These are phyloP conservation scores for Neoitamus cyanurus DNA, from an alignment of 2,888 invertebrate genomes.

Conservation along the genomic window DNA sequence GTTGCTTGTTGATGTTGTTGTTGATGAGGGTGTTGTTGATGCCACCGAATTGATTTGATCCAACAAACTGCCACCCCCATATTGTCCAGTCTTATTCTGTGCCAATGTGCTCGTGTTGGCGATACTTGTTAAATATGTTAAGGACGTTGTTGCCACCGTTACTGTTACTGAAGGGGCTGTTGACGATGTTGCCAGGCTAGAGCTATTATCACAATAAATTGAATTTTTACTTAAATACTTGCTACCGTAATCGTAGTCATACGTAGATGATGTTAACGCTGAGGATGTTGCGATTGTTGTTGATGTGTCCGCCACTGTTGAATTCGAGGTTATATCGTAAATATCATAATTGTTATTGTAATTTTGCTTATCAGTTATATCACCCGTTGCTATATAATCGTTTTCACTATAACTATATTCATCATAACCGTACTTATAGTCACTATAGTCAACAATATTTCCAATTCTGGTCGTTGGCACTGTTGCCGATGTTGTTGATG, in stretches of 20 bases:
- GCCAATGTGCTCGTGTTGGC: neutral
- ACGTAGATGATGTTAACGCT: constrained; percentile 17
- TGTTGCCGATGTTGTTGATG: constrained; percentile 45
- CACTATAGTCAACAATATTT: constrained; percentile 57
- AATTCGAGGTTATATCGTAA: constrained; percentile 38
- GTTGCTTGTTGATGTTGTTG: neutral
- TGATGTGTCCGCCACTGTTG: constrained; percentile 45
- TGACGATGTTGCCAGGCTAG: constrained; percentile 40
- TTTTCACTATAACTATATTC: constrained; percentile 58
- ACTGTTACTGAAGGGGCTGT: constrained; percentile 14
- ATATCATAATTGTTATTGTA: constrained; percentile 60
- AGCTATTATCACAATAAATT: constrained; percentile 53
- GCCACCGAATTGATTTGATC: constrained; percentile 16
- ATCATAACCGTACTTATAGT: constrained; percentile 57
- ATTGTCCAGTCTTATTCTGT: constrained; percentile 23
- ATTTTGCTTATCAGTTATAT: constrained; percentile 56
- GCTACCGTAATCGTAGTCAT: constrained; percentile 49
- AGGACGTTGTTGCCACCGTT: neutral
- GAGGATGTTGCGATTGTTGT: constrained; percentile 49
- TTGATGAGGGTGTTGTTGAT: neutral
- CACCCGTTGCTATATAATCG: constrained; percentile 57
- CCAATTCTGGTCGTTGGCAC: constrained; percentile 48
- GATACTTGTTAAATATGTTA: constrained; percentile 3
- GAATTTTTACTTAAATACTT: constrained; percentile 48
- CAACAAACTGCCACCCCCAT: neutral